Evolutionary conservation across 2,888 invertebrate species (phyloP), one percentile per base, ranked within the genome.

Genomic region (Parnassius mnemosyne): DNA sequence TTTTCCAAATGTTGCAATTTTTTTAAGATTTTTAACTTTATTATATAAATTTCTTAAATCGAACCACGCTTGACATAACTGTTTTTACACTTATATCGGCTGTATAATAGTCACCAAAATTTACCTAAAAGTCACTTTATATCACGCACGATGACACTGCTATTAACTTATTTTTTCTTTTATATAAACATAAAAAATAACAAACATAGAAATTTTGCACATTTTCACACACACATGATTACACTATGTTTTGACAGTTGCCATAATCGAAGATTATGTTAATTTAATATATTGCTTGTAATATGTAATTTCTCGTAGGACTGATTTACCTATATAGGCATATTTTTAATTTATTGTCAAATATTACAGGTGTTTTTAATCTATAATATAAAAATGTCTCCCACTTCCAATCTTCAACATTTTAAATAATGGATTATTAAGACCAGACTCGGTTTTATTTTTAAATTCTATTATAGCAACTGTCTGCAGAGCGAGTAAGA

Each of bases 131-230:
- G 10, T 50, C 57, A 50, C 57, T 61, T 54, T 53, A 46, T 25
- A 57, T 53, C 79, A 77, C 77, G 71, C 79, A 72, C 73, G 65
- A 76, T 72, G 73, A 80, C 80, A 77, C 76, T 81, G 76, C 72
- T 73, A 73, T 73, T 74, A 76, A 64, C 53, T 66, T 65, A 67
- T 61, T 64, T 74, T 79, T 75, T 76, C 74, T 77, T 82, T 74
- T 79, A 83, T 88, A 88, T 83, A 88, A 88, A 88, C 88, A 85
- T 88, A 88, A 88, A 88, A 88, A 89, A 86, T 85, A 85, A 85
- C 83, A 79, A 80, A 78, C 76, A 70, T 74, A 75, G 69, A 71
- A 63, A 68, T 66, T 68, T 71, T 72, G 70, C 79, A 80, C 84
- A 81, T 83, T 81, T 79, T 76, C 77, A 72, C 78, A 71, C 77